These are phyloP conservation scores for Drosophila incognita DNA, from an alignment of 2,888 invertebrate species.

Conservation along the genomic window DNA sequence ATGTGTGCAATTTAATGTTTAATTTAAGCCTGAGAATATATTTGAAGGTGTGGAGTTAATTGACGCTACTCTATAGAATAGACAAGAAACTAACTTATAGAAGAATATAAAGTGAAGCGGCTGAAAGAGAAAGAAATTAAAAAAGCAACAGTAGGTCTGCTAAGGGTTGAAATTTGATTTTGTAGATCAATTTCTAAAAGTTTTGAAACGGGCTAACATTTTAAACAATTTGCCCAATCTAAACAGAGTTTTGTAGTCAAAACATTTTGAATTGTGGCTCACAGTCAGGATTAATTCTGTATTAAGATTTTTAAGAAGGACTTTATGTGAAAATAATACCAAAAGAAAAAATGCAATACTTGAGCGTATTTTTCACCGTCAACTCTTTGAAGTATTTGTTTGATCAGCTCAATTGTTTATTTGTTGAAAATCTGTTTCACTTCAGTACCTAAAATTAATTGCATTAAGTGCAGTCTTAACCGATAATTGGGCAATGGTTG, in stretches of 20 bases:
- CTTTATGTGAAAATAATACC: background rate
- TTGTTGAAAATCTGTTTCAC: background rate
- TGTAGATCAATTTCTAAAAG: too few relatives aligned
- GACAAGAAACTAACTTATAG: background rate
- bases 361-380: background rate
- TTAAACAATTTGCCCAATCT: too few relatives aligned
- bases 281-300: background rate
- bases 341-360: background rate
- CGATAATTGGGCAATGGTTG: constrained; percentile 14
- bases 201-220: too few relatives aligned
- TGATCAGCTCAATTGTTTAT: background rate
- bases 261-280: background rate
- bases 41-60: background rate
- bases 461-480: background rate
- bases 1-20: background rate
- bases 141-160: too few relatives aligned
- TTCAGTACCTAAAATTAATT: background rate
- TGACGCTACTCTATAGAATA: too few relatives aligned
- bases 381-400: background rate
- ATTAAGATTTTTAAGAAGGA: background rate
- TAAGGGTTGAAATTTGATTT: too few relatives aligned
- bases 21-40: background rate
- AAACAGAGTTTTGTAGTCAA: background rate
- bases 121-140: too few relatives aligned
- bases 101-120: background rate